Percentiles rank a stretch among this genome's conserved stretches.
These are phyloP conservation scores for Hypsopygia costalis DNA, from an alignment of 2,888 invertebrate species.

Conservation along the genomic window DNA sequence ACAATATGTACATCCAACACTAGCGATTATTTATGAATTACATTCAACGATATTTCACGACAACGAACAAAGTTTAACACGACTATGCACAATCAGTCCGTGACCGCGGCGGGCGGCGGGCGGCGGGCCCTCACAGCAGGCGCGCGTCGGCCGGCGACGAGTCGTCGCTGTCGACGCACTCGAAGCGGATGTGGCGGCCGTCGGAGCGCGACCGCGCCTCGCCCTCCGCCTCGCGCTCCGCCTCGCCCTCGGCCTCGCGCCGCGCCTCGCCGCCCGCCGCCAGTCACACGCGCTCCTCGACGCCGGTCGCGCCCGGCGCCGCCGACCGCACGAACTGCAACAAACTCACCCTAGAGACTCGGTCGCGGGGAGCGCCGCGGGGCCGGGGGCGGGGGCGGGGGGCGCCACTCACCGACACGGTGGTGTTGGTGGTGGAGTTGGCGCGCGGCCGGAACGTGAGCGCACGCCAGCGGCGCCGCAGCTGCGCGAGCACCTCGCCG, in stretches of 20 bases:
- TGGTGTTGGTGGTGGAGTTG: conserved; percentile 92
- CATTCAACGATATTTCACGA: conserved; percentile 3
- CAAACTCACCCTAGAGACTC: conserved; percentile 25
- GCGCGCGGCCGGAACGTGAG: conserved; percentile 89
- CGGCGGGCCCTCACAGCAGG: conserved; percentile 40
- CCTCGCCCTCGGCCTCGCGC: conserved; percentile 15
- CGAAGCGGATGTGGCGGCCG: conserved; percentile 64
- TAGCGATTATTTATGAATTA: background rate
- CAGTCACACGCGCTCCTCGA: conserved; percentile 92
- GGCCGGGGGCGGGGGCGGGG: conserved; percentile 15
- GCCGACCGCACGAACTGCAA: conserved; percentile 90
- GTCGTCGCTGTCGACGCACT: conserved; percentile 65
- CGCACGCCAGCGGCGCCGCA: conserved; percentile 92
- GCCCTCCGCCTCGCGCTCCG: conserved; percentile 15
- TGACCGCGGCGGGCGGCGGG: conserved; percentile 11
- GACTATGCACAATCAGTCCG: too few species aligned
- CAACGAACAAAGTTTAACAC: background rate
- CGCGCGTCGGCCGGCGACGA: conserved; percentile 57
- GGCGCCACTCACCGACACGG: conserved; percentile 88
- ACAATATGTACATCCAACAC: background rate
- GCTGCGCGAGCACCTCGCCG: conserved; percentile 95
- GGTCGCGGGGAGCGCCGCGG: conserved; percentile 2
- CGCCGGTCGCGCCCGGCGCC: conserved; percentile 81
- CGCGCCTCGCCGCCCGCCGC: conserved; percentile 62
- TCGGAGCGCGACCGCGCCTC: conserved; percentile 26